Evolutionary conservation across 2,113 vertebrate genomes (phyloP), one percentile per base, ranked within the genome.

Genomic region (Dicerorhinus sumatrensis): DNA sequence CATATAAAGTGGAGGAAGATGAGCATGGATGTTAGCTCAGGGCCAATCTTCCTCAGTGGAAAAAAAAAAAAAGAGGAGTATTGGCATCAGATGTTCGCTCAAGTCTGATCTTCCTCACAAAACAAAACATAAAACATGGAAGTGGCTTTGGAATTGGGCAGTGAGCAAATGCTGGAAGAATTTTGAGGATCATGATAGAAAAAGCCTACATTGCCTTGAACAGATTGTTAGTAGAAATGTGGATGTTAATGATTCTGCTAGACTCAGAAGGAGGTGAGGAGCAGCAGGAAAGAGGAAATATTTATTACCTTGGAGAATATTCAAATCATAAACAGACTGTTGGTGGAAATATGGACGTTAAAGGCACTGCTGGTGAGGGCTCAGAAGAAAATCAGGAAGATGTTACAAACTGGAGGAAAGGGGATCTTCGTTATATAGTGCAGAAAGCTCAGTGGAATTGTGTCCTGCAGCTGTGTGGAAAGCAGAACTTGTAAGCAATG

Each of bases 111-210:
- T 42, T 42, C 42, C 42, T 42, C 42, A 42, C 42, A 42, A 42
- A 42, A 42, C 42, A 42, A 42, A 42, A 42, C 42, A 42, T 5
- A 42, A 79, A 88, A 84, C 81, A 8, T 70, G 17, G 6, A 76
- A 81, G 25, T 65, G 39, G 86, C 10, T 85, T 96, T 93, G 91
- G 36, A 82, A 46, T 95, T 85, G 79, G 60, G 77, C 72, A 85
- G 2, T 58, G 87, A 93, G 54, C 42, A 12, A 25, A n/a, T 86
- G 60, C 85, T 92, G 56, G 51, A 70, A 81, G 36, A 77, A 91
- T 70, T 95, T 95, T 67, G 79, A 84, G 27, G n/a, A 6, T 2
- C 36, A 62, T 33, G 18, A 4, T 48, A 54, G 85, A 54, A 89
- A 88, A 91, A 31, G 5, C 48, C 46, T 88, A 14, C 25, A n/a